Percentiles rank a stretch among this genome's conserved stretches.
phyloP scores from a whole-genome alignment of 2,113 vertebrate species.

The Catharus minimus region DNA sequence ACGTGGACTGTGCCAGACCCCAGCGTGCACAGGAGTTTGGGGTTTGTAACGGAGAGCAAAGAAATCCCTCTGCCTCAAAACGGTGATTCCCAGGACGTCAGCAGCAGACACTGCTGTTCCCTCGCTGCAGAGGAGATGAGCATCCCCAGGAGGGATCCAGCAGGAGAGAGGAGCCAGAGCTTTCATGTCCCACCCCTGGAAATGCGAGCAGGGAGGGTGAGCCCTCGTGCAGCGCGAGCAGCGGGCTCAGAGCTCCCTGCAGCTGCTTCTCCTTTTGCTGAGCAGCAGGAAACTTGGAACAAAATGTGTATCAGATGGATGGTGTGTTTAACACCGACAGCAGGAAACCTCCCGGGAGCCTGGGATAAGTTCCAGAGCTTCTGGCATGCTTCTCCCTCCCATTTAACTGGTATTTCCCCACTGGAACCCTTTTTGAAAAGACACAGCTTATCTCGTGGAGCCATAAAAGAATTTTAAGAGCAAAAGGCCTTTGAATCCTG shows the following conservation, averaged over 20 bases:
- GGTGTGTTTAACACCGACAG: not conserved
- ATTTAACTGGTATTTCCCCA: constrained; percentile 30
- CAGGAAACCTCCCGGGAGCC: constrained; percentile 29
- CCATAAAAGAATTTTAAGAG: not conserved
- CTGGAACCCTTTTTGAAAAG: not conserved
- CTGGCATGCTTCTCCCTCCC: not conserved
- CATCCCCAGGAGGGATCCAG: not conserved
- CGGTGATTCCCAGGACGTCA: rapidly evolving
- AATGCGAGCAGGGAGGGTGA: not conserved
- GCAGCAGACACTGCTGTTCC: not conserved
- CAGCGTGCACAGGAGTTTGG: not conserved
- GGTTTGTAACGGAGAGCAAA: rapidly evolving
- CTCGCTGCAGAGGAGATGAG: not conserved
- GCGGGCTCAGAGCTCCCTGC: not conserved
- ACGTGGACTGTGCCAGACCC: no score
- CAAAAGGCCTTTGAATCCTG: not conserved
- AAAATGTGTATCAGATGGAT: constrained; percentile 2
- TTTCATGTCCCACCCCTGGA: not conserved
- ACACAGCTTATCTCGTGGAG: constrained; percentile 2
- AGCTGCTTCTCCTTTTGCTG: not conserved
- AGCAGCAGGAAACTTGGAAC: not conserved
- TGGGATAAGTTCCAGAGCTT: constrained; percentile 44
- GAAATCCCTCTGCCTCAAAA: not conserved
- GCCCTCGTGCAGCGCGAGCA: rapidly evolving
- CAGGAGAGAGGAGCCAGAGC: not conserved